A percentile compares a stretch with the other conserved stretches of the same genome.
Evolutionary conservation across 2,113 vertebrate genomes (phyloP).

Genomic region (Lepus europaeus): DNA sequence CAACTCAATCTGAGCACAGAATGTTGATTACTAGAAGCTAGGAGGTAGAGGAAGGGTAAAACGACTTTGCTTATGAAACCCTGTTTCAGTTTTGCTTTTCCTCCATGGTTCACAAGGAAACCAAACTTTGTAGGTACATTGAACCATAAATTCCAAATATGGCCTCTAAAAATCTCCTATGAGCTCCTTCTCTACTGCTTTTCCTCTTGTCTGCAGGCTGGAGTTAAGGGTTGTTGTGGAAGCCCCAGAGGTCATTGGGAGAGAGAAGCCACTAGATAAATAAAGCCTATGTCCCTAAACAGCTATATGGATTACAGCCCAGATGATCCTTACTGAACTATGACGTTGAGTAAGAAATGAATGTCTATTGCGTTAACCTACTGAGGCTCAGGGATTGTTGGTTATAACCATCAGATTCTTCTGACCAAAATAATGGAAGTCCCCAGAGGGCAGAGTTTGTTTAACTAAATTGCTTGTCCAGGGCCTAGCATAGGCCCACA

Average conservation of each 20-base stretch:
- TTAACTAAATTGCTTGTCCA: slow-evolving; percentile 9
- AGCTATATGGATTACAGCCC: not conserved
- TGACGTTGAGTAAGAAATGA: slow-evolving; percentile 39
- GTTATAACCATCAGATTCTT: not conserved
- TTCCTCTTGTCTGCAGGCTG: not conserved
- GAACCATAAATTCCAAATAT: not conserved
- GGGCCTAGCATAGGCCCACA: not conserved
- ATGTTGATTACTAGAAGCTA: too few species aligned
- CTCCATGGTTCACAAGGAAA: not conserved
- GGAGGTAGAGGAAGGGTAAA: too few species aligned
- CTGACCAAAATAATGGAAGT: not conserved
- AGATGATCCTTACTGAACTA: not conserved
- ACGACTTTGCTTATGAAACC: not conserved
- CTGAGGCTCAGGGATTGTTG: not conserved
- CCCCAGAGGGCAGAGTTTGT: not conserved
- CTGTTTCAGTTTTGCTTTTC: not conserved
- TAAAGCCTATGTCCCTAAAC: not conserved
- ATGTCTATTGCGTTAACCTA: not conserved
- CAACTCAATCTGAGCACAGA: too few species aligned
- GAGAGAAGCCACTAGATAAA: not conserved
- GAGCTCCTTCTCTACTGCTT: not conserved
- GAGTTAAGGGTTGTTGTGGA: not conserved
- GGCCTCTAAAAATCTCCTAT: not conserved
- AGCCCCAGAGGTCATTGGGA: not conserved
- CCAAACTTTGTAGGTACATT: not conserved